phyloP scores from a whole-genome alignment of 2,888 invertebrate genomes.

The Epinotia bilunana region DNA sequence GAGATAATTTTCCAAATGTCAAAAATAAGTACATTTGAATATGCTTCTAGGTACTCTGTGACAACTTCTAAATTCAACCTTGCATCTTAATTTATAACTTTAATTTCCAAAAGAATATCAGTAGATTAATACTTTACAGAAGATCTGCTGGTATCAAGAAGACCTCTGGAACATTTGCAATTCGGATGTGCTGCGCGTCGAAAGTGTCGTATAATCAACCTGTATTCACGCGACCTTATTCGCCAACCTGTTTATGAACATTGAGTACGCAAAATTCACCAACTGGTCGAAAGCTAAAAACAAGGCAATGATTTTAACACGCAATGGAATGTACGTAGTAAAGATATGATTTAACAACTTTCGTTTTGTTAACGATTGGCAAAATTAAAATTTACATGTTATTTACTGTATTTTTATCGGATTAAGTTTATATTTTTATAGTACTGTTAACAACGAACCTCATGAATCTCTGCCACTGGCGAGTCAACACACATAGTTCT shows the following conservation, averaged over 20 bases:
- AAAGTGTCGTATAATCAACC: neutral
- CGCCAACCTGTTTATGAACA: constrained; percentile 21
- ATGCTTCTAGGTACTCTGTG: neutral
- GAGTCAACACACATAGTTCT: neutral
- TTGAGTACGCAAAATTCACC: constrained; percentile 13
- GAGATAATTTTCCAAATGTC: too few species aligned
- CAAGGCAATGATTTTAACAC: constrained; percentile 24
- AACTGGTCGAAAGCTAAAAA: constrained; percentile 23
- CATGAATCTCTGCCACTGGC: neutral
- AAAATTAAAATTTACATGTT: constrained; percentile 7
- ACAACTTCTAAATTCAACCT: neutral
- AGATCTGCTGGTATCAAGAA: neutral
- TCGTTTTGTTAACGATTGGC: constrained; percentile 27
- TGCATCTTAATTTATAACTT: too few species aligned
- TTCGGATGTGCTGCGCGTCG: constrained; percentile 1
- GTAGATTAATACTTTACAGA: neutral
- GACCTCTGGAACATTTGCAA: neutral
- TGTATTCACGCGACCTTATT: constrained; percentile 7
- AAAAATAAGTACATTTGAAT: too few species aligned
- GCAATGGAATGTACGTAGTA: constrained; percentile 6
- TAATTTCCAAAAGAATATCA: neutral
- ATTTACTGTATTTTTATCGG: neutral
- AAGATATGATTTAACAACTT: constrained; percentile 29
- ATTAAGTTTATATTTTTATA: neutral
- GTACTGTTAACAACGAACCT: too few species aligned